These are phyloP conservation scores for Lepidothrix coronata DNA, from an alignment of 2,113 vertebrate species.

Conservation along the genomic window DNA sequence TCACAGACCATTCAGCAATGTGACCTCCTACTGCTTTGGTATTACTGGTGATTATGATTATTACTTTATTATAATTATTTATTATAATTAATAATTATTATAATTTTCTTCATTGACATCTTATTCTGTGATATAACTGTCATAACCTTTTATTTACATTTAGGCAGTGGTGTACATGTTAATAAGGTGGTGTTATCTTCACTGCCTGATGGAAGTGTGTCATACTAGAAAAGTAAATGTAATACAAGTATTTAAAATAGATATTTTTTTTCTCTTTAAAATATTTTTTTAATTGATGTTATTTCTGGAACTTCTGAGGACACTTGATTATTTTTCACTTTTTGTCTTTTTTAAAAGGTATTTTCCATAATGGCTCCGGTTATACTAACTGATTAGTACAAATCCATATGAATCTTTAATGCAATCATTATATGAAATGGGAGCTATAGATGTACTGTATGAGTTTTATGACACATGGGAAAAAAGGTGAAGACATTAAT, in stretches of 20 bases:
- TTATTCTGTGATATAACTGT: background rate
- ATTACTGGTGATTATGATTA: background rate
- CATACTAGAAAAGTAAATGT: slow-evolving; percentile 5
- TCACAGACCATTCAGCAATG: background rate
- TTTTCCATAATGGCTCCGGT: background rate
- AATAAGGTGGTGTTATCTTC: slow-evolving; percentile 20
- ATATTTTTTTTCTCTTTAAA: background rate
- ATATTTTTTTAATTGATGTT: slow-evolving; percentile 1
- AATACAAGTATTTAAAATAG: slow-evolving; percentile 20
- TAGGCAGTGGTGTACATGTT: background rate
- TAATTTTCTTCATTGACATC: background rate
- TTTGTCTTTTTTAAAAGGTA: slow-evolving; percentile 32
- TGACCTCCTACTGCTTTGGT: background rate
- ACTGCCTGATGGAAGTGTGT: background rate
- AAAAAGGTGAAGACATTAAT: slow-evolving; percentile 44
- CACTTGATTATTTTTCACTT: slow-evolving; percentile 35
- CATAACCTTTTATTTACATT: background rate
- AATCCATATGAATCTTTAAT: background rate
- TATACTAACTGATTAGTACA: background rate
- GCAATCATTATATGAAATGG: background rate
- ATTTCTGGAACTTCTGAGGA: slow-evolving; percentile 31
- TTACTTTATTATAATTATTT: background rate
- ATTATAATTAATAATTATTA: background rate
- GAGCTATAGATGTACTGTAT: background rate
- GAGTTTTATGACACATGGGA: slow-evolving; percentile 30